phyloP scores from a whole-genome alignment of 92 coral and sea anemone species.

The Desmophyllum pertusum region DNA sequence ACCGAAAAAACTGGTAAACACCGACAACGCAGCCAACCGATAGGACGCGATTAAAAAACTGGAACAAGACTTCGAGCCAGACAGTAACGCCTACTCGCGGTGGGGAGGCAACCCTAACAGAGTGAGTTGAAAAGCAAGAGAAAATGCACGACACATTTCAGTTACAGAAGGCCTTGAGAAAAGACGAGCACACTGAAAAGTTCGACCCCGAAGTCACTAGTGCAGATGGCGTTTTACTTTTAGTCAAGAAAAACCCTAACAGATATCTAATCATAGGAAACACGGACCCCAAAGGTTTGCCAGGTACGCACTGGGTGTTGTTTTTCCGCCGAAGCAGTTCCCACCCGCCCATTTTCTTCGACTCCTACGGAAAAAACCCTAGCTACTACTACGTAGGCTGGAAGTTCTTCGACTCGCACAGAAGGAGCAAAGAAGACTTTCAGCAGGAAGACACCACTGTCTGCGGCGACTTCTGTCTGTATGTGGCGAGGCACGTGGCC shows the following conservation, averaged over 20 bases:
- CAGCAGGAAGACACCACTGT: conserved; percentile 1
- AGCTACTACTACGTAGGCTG: neutral
- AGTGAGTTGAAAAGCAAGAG: neutral
- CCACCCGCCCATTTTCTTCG: conserved; percentile 11
- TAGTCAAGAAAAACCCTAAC: neutral
- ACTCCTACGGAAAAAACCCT: conserved; percentile 2
- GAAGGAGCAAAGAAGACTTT: neutral
- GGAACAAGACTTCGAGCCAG: neutral
- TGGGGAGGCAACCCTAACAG: neutral
- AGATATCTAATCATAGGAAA: neutral
- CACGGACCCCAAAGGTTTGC: neutral
- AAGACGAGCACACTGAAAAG: conserved; percentile 1
- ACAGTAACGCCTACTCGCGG: neutral
- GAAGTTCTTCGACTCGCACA: neutral
- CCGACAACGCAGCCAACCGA: conserved; percentile 2
- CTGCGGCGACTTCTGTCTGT: conserved; percentile 8
- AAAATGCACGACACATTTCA: conserved; percentile 2
- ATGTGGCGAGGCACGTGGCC: neutral
- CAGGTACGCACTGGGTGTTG: neutral
- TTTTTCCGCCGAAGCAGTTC: neutral
- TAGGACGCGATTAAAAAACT: neutral
- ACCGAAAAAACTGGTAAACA: neutral
- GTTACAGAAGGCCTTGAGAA: neutral
- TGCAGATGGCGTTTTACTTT: neutral
- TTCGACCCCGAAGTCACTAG: neutral